Percentiles rank a stretch among this genome's conserved stretches.
Conservation (phyloP, 2,797 vertebrate species). For the Streptopelia turtur region DNA sequence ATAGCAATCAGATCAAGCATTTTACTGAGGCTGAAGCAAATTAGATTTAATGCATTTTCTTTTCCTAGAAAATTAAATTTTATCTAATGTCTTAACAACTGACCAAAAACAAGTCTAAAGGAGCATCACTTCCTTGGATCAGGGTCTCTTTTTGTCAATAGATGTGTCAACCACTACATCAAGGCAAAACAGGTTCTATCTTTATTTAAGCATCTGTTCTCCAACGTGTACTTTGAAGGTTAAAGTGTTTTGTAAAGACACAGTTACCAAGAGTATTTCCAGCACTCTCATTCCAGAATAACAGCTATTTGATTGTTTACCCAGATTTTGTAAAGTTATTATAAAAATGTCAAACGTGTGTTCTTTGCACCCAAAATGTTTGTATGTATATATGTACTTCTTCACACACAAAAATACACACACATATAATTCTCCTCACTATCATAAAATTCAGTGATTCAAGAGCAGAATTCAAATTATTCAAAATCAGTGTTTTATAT, state of each 20-base stretch:
- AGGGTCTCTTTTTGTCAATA: not conserved
- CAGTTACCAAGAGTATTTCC: not conserved
- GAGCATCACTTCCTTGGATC: not conserved
- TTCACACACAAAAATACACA: not conserved
- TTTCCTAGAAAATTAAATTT: not conserved
- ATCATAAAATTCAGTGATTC: not conserved
- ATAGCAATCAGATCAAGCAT: not conserved
- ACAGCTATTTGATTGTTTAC: not conserved
- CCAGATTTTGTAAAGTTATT: not conserved
- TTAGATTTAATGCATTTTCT: not conserved
- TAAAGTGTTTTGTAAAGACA: not conserved
- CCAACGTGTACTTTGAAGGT: not conserved
- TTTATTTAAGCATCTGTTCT: not conserved
- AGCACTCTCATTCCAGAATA: not conserved
- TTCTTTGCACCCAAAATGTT: not conserved
- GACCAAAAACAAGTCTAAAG: not conserved
- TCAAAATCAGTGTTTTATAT: not conserved
- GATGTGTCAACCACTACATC: not conserved
- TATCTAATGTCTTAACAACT: not conserved
- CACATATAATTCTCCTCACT: not conserved
- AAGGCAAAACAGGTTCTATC: not conserved
- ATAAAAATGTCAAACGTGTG: not conserved
- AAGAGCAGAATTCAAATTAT: not conserved
- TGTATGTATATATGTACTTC: not conserved
- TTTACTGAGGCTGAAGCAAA: not conserved